A percentile compares a stretch with the other conserved stretches of the same genome.
Conservation (phyloP, 2,113 vertebrate species). For the Nansenia antarctica region DNA sequence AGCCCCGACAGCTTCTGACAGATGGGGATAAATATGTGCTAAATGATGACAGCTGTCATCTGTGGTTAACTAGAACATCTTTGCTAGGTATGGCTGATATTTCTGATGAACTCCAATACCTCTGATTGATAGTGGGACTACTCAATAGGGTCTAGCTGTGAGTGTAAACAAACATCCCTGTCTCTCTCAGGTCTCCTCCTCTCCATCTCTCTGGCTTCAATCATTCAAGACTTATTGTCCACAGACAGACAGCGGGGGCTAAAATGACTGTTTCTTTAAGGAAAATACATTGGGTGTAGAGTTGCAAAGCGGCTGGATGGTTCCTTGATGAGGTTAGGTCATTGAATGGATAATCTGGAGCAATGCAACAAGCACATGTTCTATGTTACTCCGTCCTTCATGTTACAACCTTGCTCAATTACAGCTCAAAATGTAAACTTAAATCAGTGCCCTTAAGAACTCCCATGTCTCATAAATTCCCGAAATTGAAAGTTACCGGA, state of each 20-base stretch:
- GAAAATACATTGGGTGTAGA: slow-evolving; percentile 33
- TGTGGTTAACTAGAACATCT: background rate
- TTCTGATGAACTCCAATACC: background rate
- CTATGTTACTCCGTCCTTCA: too few relatives aligned
- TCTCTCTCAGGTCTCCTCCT: slow-evolving; percentile 8
- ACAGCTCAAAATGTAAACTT: too few relatives aligned
- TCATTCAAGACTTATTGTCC: slow-evolving; percentile 6
- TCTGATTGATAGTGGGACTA: background rate
- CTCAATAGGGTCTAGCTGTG: slow-evolving; percentile 1
- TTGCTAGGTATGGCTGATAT: background rate
- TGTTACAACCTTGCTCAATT: too few relatives aligned
- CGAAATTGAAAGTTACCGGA: too few relatives aligned
- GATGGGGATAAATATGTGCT: background rate
- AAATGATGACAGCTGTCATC: background rate
- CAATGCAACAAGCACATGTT: too few relatives aligned
- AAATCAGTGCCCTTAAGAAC: too few relatives aligned
- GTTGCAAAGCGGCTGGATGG: too few relatives aligned
- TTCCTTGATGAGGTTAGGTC: too few relatives aligned
- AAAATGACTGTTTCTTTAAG: slow-evolving; percentile 39
- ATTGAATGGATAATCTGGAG: too few relatives aligned
- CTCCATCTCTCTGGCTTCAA: background rate
- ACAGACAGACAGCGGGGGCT: background rate
- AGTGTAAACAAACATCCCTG: background rate
- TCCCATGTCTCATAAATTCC: too few relatives aligned
- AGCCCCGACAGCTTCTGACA: background rate